These are phyloP conservation scores for Yponomeuta evonymella DNA, from an alignment of 2,888 invertebrate genomes.

Conservation along the genomic window DNA sequence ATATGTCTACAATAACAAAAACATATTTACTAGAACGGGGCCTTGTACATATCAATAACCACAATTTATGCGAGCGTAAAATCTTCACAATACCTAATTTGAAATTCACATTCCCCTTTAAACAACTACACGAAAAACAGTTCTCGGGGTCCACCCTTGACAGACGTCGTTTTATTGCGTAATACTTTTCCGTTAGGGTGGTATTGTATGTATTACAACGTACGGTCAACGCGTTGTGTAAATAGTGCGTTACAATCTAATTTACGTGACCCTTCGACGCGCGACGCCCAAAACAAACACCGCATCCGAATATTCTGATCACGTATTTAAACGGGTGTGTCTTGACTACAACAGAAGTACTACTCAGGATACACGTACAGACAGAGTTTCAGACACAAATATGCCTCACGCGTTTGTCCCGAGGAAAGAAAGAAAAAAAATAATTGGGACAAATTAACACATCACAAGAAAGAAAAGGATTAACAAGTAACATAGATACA, in stretches of 20 bases:
- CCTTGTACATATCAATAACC: no score
- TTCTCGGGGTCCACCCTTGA: not conserved
- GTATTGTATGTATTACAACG: slow-evolving; percentile 3
- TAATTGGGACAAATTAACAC: no score
- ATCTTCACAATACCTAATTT: no score
- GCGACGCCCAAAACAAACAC: slow-evolving; percentile 1
- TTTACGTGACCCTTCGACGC: slow-evolving; percentile 8
- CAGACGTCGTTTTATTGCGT: not conserved
- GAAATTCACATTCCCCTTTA: not conserved
- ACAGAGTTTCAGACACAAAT: no score
- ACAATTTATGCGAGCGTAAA: no score
- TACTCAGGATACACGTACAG: not conserved
- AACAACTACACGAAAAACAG: not conserved
- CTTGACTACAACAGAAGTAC: not conserved
- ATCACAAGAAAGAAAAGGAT: no score
- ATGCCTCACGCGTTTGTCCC: no score
- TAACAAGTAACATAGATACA: no score
- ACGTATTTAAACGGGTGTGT: not conserved
- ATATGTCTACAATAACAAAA: no score
- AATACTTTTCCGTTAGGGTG: not conserved
- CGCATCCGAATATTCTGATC: slow-evolving; percentile 3
- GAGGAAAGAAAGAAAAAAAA: no score
- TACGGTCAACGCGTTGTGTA: slow-evolving; percentile 2
- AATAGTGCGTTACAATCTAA: slow-evolving; percentile 5
- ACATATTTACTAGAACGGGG: no score